Percentiles rank a stretch among this genome's conserved stretches.
Evolutionary conservation across 1,140 invertebrate species (phyloP).

Genomic region (Heliconius himera): DNA sequence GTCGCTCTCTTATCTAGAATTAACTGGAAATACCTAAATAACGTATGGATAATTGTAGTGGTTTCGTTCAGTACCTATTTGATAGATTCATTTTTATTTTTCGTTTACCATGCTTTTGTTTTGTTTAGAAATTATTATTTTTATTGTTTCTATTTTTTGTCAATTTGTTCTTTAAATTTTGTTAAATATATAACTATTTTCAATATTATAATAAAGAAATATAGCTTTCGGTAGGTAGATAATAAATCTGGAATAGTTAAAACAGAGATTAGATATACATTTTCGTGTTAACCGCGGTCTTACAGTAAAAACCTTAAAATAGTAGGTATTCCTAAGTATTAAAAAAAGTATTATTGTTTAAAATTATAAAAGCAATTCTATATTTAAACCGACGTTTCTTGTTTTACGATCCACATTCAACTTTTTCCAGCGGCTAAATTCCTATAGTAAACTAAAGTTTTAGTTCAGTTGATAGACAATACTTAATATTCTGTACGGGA

Average conservation of each 20-base stretch:
- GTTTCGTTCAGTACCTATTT: not conserved
- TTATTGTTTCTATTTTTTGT: not conserved
- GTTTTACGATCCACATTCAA: not conserved
- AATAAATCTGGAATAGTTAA: not conserved
- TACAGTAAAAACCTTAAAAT: no score
- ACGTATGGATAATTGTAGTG: not conserved
- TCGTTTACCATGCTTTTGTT: no score
- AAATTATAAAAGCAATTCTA: no score
- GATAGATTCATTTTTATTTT: not conserved
- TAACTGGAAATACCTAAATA: constrained; percentile 1
- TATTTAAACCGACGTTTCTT: not conserved
- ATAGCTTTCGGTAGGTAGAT: no score
- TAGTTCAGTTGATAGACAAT: constrained; percentile 5
- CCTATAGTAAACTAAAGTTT: not conserved
- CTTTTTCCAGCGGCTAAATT: not conserved
- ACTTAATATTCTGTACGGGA: constrained; percentile 11
- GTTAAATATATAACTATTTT: not conserved
- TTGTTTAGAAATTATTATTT: not conserved
- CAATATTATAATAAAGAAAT: no score
- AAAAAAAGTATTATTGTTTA: no score
- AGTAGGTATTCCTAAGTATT: no score
- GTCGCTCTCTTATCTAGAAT: constrained; percentile 10
- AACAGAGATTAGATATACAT: not conserved
- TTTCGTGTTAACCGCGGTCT: no score
- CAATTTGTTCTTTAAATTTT: not conserved